Conservation (phyloP, 2,797 vertebrate species). For the Anniella stebbinsi region DNA sequence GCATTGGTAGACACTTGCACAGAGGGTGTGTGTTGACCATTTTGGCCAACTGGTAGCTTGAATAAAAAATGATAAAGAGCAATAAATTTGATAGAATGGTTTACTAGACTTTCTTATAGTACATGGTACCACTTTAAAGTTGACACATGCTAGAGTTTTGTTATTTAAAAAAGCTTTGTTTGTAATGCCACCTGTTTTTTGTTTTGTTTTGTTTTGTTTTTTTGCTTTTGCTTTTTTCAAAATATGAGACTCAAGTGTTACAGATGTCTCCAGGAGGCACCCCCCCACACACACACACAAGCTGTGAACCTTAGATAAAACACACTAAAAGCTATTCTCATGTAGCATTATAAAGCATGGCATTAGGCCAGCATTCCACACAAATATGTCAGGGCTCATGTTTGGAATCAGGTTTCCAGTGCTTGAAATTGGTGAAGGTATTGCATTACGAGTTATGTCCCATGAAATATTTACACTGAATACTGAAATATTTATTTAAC, state of each 20-base stretch:
- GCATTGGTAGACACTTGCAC: neutral
- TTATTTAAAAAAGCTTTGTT: neutral
- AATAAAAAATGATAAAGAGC: neutral
- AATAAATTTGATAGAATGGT: neutral
- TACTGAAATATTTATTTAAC: neutral
- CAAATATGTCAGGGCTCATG: neutral
- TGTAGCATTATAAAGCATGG: neutral
- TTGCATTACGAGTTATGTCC: neutral
- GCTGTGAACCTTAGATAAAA: neutral
- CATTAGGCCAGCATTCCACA: neutral
- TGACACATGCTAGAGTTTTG: neutral
- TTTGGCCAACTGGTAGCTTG: neutral
- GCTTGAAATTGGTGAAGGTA: neutral
- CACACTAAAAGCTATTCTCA: neutral
- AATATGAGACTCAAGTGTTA: neutral
- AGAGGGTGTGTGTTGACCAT: neutral
- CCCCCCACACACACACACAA: too few species aligned
- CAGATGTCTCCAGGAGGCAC: neutral
- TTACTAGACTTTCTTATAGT: neutral
- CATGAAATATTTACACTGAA: neutral
- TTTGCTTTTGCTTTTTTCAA: neutral
- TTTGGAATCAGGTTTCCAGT: neutral
- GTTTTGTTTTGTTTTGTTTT: too few species aligned
- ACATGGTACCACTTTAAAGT: neutral
- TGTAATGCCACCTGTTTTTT: neutral